Conservation (phyloP, 2,113 vertebrate species). For the Sceloporus tristichus region DNA sequence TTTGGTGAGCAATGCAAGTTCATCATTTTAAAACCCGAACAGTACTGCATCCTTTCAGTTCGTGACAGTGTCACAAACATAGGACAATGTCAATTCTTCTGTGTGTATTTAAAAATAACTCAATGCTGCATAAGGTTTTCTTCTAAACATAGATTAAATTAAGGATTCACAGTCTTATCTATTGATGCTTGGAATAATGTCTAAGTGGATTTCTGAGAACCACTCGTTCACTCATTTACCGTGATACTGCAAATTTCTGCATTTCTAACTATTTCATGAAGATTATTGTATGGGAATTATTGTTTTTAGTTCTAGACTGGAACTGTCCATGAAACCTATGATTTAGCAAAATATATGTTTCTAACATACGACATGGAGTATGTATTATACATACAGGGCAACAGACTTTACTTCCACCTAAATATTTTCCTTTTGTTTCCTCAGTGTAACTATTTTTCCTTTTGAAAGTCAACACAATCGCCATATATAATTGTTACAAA, state of each 20-base stretch:
- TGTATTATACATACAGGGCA: conserved; percentile 22
- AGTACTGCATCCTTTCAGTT: background rate
- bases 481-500: background rate
- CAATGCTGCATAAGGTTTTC: background rate
- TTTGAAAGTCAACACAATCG: conserved; percentile 27
- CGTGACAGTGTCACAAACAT: background rate
- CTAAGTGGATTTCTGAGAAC: background rate
- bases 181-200: background rate
- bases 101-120: background rate
- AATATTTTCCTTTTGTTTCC: conserved; percentile 38
- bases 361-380: conserved; percentile 13
- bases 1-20: conserved; percentile 21
- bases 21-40: conserved; percentile 48
- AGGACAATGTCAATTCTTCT: background rate
- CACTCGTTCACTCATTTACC: too few relatives aligned
- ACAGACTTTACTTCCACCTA: conserved; percentile 48
- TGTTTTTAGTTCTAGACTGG: background rate
- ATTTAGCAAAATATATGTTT: conserved; percentile 13
- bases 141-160: background rate
- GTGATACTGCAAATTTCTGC: background rate
- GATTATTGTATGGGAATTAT: background rate
- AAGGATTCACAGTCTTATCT: background rate
- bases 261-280: background rate
- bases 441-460: conserved; percentile 4
- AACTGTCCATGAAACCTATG: background rate